phyloP scores from a whole-genome alignment of 2,113 vertebrate species.

The Proteles cristata region DNA sequence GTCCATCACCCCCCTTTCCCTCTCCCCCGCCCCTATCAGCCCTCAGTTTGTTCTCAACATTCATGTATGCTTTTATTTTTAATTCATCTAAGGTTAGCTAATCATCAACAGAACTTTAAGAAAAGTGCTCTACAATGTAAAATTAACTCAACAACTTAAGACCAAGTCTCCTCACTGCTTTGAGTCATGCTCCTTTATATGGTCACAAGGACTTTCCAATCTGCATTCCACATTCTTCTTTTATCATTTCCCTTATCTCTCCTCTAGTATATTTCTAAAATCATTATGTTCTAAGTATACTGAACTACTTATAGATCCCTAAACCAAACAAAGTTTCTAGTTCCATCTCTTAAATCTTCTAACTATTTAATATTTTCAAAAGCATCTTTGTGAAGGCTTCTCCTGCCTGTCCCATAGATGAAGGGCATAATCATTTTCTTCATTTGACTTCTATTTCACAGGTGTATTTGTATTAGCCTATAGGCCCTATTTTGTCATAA shows the following conservation, averaged over 20 bases:
- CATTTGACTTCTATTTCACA: not conserved
- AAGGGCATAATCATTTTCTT: not conserved
- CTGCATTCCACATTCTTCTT: not conserved
- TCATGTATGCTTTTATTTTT: not conserved
- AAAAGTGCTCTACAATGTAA: not conserved
- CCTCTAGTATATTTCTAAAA: not conserved
- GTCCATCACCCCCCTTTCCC: too few relatives aligned
- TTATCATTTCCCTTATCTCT: not conserved
- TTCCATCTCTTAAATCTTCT: not conserved
- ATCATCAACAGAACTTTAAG: conserved; percentile 6
- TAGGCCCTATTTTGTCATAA: not conserved
- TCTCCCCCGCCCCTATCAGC: too few relatives aligned
- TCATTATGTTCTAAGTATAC: not conserved
- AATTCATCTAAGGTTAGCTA: not conserved
- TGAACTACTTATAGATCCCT: not conserved
- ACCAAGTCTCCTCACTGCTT: not conserved
- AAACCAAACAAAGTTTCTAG: not conserved
- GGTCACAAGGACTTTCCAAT: not conserved
- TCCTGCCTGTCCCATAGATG: not conserved
- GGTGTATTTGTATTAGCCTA: not conserved
- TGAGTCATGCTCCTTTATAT: not conserved
- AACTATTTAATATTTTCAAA: conserved; percentile 29
- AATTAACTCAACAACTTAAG: not conserved
- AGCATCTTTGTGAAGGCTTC: not conserved
- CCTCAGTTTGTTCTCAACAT: too few relatives aligned